Conservation (phyloP, 1,140 invertebrate genomes). For the Aplysia californica region DNA sequence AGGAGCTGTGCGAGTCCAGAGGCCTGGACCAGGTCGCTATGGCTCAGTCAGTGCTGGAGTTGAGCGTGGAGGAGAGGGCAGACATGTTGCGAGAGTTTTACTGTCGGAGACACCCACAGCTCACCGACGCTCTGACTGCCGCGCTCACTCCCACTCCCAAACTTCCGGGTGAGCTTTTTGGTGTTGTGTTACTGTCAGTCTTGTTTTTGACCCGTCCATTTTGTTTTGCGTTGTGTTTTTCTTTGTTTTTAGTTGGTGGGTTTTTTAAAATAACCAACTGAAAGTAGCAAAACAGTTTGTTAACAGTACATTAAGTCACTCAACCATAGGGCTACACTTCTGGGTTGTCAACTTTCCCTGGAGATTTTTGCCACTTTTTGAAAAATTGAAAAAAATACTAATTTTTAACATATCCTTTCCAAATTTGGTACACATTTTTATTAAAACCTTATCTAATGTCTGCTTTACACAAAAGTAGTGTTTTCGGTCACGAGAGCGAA, state of each 20-base stretch:
- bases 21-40: neutral
- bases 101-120: slow-evolving; percentile 21
- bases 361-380: no score
- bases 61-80: slow-evolving; percentile 1
- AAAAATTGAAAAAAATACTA: no score
- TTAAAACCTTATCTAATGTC: no score
- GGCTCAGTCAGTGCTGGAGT: slow-evolving; percentile 10
- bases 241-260: no score
- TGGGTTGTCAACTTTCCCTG: no score
- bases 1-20: slow-evolving; percentile 6
- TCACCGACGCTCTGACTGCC: neutral
- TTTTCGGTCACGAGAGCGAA: no score
- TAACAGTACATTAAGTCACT: neutral
- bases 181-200: neutral
- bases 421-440: no score
- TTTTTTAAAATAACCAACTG: neutral
- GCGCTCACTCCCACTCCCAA: neutral
- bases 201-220: neutral
- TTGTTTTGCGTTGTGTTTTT: no score
- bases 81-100: slow-evolving; percentile 29
- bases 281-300: neutral
- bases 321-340: no score
- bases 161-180: neutral
- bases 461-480: no score
- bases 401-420: no score